These are phyloP conservation scores for Albula goreensis DNA, from an alignment of 2,113 vertebrate genomes.

Conservation along the genomic window DNA sequence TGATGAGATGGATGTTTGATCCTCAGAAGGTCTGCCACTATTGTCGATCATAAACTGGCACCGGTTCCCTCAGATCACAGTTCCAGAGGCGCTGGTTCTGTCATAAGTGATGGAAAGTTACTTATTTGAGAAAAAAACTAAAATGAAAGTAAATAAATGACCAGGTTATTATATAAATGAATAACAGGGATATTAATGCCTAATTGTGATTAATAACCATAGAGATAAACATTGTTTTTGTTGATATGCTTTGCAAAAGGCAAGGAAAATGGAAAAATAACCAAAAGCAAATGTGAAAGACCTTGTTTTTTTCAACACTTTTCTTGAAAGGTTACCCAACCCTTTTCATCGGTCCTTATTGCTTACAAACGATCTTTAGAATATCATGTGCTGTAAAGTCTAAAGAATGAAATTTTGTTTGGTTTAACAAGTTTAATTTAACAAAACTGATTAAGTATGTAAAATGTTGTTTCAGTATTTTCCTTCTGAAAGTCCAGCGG, in stretches of 20 bases:
- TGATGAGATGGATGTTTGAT: not conserved
- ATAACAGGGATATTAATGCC: not conserved
- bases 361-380: slow-evolving; percentile 49
- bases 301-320: too few relatives aligned
- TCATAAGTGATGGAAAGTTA: not conserved
- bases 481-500: not conserved
- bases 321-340: too few relatives aligned
- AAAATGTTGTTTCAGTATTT: slow-evolving; percentile 37
- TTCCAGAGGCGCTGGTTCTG: not conserved
- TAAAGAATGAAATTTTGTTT: slow-evolving; percentile 32
- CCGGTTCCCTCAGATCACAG: not conserved
- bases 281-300: slow-evolving; percentile 35
- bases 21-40: not conserved
- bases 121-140: not conserved
- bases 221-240: not conserved
- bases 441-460: slow-evolving; percentile 28
- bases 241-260: slow-evolving; percentile 18
- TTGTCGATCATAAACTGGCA: not conserved
- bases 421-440: slow-evolving; percentile 32
- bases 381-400: slow-evolving; percentile 55
- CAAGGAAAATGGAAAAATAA: slow-evolving; percentile 43
- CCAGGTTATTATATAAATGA: not conserved
- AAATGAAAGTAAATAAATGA: slow-evolving; percentile 8
- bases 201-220: slow-evolving; percentile 14
- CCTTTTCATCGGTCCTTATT: too few relatives aligned